phyloP scores from a whole-genome alignment of 2,113 vertebrate genomes.

The Stegostoma tigrinum region DNA sequence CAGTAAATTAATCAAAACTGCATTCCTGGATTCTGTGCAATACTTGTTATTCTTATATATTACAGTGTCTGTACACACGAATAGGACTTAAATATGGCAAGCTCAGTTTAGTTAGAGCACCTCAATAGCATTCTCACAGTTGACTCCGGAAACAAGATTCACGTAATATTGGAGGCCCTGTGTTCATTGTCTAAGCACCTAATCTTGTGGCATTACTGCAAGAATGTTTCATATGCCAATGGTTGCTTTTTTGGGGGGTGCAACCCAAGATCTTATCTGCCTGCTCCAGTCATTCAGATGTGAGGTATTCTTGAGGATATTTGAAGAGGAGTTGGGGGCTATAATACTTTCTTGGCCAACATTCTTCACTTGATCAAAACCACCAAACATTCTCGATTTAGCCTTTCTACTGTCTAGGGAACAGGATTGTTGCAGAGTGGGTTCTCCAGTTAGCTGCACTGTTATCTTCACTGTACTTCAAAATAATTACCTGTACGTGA shows the following conservation, averaged over 20 bases:
- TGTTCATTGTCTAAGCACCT: neutral
- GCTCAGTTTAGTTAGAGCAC: neutral
- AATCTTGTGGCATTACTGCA: neutral
- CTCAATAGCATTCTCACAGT: neutral
- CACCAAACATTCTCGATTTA: neutral
- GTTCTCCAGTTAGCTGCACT: too few relatives aligned
- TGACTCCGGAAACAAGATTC: neutral
- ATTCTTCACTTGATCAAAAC: neutral
- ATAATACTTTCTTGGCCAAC: neutral
- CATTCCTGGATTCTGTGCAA: neutral
- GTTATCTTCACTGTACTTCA: neutral
- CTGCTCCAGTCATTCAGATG: neutral
- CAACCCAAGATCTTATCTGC: neutral
- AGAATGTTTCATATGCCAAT: neutral
- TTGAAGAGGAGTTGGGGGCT: neutral
- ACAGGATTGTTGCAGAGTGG: neutral
- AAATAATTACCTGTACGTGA: neutral
- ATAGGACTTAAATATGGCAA: neutral
- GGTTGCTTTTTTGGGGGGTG: neutral
- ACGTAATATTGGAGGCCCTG: too few relatives aligned
- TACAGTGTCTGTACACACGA: neutral
- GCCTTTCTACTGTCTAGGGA: neutral
- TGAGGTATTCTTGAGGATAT: neutral
- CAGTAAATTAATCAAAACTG: neutral
- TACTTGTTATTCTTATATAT: neutral